Conservation (phyloP, 2,888 invertebrate genomes). For the Eutolmus rufibarbis region DNA sequence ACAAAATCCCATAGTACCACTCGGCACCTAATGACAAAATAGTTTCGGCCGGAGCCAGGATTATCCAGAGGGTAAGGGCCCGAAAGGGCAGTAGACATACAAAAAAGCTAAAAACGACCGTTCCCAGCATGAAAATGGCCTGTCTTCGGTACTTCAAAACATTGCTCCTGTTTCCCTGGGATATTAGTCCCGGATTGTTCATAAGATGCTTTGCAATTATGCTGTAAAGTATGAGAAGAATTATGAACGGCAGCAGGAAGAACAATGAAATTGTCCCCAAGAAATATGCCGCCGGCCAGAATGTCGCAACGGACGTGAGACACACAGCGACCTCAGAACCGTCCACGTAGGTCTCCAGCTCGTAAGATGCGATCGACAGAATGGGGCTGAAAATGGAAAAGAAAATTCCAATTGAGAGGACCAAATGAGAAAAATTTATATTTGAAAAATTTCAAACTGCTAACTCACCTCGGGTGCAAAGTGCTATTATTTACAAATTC, state of each 20-base stretch:
- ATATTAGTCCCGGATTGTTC: constrained; percentile 76
- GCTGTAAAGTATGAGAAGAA: constrained; percentile 82
- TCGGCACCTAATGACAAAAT: constrained; percentile 77
- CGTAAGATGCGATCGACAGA: constrained; percentile 79
- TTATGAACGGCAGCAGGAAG: constrained; percentile 83
- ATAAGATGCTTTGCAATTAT: constrained; percentile 86
- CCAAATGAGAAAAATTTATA: neutral
- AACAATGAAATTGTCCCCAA: constrained; percentile 81
- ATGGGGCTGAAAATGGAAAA: constrained; percentile 75
- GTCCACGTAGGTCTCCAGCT: constrained; percentile 75
- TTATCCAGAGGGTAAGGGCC: constrained; percentile 86
- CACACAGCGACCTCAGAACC: constrained; percentile 76
- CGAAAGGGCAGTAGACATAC: constrained; percentile 88
- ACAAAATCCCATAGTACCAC: constrained; percentile 81
- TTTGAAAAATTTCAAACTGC: neutral
- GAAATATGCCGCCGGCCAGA: constrained; percentile 83
- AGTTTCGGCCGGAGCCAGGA: constrained; percentile 76
- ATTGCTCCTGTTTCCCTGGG: constrained; percentile 59
- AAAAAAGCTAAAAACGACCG: constrained; percentile 90
- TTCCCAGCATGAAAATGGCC: constrained; percentile 87
- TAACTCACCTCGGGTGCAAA: neutral
- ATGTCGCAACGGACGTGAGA: constrained; percentile 78
- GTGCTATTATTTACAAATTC: constrained; percentile 20
- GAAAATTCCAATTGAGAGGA: constrained; percentile 20
- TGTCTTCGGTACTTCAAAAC: constrained; percentile 79